Evolutionary conservation across 1,140 invertebrate species (phyloP).

Genomic region (Probaryconus sp.): DNA sequence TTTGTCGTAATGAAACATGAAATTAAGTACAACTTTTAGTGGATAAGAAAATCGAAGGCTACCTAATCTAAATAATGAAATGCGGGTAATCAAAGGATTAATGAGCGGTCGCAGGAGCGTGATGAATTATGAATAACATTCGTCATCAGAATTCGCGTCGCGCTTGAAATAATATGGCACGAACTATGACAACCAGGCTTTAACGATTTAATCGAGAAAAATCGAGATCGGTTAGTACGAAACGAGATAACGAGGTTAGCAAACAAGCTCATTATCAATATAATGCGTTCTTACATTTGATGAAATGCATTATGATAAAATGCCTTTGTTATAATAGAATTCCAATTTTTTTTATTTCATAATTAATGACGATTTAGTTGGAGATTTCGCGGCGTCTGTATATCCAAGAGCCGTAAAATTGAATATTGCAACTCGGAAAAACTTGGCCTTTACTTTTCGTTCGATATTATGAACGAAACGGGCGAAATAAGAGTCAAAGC

Average conservation of each 20-base stretch:
- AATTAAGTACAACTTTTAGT: neutral
- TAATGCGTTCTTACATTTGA: neutral
- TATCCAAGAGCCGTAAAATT: too few species aligned
- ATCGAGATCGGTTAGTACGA: conserved; percentile 15
- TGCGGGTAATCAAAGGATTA: conserved; percentile 73
- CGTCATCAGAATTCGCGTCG: neutral
- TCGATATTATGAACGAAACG: too few species aligned
- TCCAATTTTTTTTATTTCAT: neutral
- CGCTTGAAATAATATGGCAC: neutral
- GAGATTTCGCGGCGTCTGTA: too few species aligned
- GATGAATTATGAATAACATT: conserved; percentile 72
- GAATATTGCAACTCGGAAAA: too few species aligned
- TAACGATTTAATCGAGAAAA: conserved; percentile 32
- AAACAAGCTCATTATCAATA: neutral
- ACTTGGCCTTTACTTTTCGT: too few species aligned
- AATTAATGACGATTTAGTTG: too few species aligned
- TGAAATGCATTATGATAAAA: too few species aligned
- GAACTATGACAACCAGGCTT: conserved; percentile 5
- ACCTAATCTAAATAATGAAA: conserved; percentile 69
- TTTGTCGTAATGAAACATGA: neutral
- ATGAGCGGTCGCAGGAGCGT: conserved; percentile 69
- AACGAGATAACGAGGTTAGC: conserved; percentile 7
- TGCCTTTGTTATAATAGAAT: neutral
- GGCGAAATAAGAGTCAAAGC: too few species aligned
- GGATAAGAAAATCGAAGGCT: conserved; percentile 15